Evolutionary conservation across 2,888 invertebrate genomes (phyloP), one percentile per base, ranked within the genome.

Genomic region (Bimastos eiseni): DNA sequence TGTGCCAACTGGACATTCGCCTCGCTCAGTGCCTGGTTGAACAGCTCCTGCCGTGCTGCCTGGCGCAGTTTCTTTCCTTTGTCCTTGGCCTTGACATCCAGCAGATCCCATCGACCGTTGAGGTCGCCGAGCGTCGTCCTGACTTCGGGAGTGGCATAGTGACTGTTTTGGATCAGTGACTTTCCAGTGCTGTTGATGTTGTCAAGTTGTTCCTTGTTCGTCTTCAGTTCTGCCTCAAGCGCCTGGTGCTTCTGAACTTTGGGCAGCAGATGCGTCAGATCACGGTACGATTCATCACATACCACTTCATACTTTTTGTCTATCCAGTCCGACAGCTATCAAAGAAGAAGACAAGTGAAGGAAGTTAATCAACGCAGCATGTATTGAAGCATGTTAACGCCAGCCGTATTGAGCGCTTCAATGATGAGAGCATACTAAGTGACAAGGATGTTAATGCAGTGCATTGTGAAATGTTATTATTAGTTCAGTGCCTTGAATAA

Each of bases 251-350:
- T 95, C 93, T 95, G 94, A 37, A 95, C 93, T 91, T 95, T 95
- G 90, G 95, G 94, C 84, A 94, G 94, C 89, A 96, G 95, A 95
- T 99, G 98, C 84, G 96, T 97, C 34, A 98, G 95, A 94, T 98
- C 98, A 34, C 98, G 96, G 95, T 98, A 98, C 92, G 97, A 98
- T 95, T 98, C 98, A 93, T 99, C 98, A 1, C 97, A 97, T 0
- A 98, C 98, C 0, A 98, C 97, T 94, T 97, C 97, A 90, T 97
- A 96, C 95, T 99, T 99, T 94, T 98, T 98, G 38, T 97, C 96
- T 91, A 99, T 97, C 99, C 99, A 99, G 1, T 96, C 96, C 89
- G 97, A 96, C 21, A 98, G 95, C 95, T 95, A 92, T 1, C 93
- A 92, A 49, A 55, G 55, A 70, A 30, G n/a, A n/a, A 70, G 70